Base-by-base conservation (phyloP, 1,140 invertebrate species). In the Melitaea cinxia region DNA sequence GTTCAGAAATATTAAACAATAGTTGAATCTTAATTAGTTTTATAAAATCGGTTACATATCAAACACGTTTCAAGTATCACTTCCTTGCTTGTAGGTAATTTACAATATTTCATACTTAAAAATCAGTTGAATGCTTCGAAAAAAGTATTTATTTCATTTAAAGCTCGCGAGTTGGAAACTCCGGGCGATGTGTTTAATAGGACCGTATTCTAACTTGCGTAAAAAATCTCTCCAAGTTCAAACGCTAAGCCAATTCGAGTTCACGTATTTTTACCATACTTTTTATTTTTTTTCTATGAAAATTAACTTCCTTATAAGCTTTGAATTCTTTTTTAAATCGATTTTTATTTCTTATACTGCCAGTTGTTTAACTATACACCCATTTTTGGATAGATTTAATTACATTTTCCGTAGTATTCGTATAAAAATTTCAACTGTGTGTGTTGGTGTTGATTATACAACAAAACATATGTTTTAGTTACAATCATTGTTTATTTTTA, bases 151-250 rank as follows among this genome's bases (percentile, higher is more conserved):
- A 15, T 17, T 17, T 39, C 17, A 39, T 39, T 39, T 39, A 39
- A 39, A 39, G 2, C 37, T 12, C 14, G 33, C 5, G n/a, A 39
- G 14, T 39, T 2, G 4, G 37, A 39, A 33, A 10, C 6, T 33
- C 30, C 2, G 14, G 14, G 4, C 37, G n/a, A 5, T 5, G n/a
- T 4, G 2, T 17, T 39, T 14, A 17, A 6, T 15, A 39, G 15
- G 14, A 39, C 5, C 37, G 7, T 0, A 15, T 17, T 39, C 30
- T 15, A 39, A 39, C 1, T 37, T 55, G 24, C 53, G 33, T 39
- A 6, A 55, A 55, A 55, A 39, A 35, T 21, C 10, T 55, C 21
- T 37, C 10, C 17, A 55, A 39, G 14, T 55, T 55, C 19, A 26
- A 55, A 17, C 35, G 33, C 39, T 33, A 53, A 53, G 50, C 50